Evolutionary conservation across 2,797 vertebrate genomes (phyloP).

Genomic region (Anomalospiza imberbis): DNA sequence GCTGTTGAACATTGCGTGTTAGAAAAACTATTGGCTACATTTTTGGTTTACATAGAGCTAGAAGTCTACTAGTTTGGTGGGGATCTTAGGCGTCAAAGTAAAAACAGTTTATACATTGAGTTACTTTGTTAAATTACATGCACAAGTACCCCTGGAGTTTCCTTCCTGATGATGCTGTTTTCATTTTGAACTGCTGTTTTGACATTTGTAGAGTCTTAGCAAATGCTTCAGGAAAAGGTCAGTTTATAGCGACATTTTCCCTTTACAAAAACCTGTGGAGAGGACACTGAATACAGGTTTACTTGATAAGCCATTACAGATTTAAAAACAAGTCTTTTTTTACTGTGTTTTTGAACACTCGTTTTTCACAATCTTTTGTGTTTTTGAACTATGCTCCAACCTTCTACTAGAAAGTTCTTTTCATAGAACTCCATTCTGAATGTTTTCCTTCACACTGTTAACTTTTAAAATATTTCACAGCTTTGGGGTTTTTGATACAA

Average conservation of each 20-base stretch:
- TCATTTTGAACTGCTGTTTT: slow-evolving; percentile 52
- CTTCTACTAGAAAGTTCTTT: not conserved
- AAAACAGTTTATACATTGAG: not conserved
- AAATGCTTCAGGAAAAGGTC: slow-evolving; percentile 67
- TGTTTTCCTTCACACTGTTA: not conserved
- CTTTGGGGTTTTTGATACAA: not conserved
- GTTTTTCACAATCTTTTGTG: not conserved
- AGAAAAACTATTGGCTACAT: not conserved
- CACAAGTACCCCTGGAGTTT: slow-evolving; percentile 6
- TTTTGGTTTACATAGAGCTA: not conserved
- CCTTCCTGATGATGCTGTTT: slow-evolving; percentile 33
- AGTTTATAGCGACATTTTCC: slow-evolving; percentile 61
- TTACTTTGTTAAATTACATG: slow-evolving; percentile 16
- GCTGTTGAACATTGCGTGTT: not conserved
- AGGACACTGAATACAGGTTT: slow-evolving; percentile 41
- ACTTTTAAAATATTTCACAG: not conserved
- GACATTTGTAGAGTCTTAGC: slow-evolving; percentile 67
- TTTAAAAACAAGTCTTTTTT: not conserved
- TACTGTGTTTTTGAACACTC: not conserved
- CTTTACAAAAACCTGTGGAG: slow-evolving; percentile 46
- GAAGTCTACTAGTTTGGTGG: not conserved
- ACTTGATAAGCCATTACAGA: not conserved
- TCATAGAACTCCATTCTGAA: not conserved
- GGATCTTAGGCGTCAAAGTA: not conserved
- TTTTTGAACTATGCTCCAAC: not conserved